Evolutionary conservation across 2,797 vertebrate species (phyloP).

Genomic region (Hydrocynus forskahlii): DNA sequence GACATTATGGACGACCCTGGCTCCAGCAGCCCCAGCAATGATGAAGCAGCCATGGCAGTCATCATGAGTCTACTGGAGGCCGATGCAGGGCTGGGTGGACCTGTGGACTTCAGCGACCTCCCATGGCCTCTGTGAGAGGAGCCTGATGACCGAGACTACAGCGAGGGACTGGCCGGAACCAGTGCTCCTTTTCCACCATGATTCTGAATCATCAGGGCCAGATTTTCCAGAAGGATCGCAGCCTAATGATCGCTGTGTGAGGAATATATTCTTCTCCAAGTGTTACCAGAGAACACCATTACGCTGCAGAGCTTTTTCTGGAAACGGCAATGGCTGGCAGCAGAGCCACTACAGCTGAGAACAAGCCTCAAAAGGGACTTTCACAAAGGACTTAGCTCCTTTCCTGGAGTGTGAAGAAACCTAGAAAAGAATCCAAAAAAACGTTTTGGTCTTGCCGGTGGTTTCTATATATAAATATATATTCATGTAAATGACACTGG

Average conservation of each 20-base stretch:
- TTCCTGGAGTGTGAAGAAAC: background rate
- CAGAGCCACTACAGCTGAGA: background rate
- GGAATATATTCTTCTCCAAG: background rate
- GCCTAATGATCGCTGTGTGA: background rate
- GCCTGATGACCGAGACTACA: background rate
- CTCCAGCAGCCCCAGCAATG: slow-evolving; percentile 90
- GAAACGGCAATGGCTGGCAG: background rate
- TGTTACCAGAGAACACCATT: background rate
- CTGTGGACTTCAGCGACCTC: slow-evolving; percentile 91
- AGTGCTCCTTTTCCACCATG: background rate
- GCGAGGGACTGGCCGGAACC: background rate
- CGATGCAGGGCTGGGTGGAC: slow-evolving; percentile 88
- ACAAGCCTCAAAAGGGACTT: background rate
- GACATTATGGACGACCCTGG: slow-evolving; percentile 90
- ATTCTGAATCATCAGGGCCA: background rate
- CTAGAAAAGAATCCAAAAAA: background rate
- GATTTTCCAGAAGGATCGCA: background rate
- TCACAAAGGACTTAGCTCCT: background rate
- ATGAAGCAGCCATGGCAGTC: slow-evolving; percentile 94
- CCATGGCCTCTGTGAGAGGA: slow-evolving; percentile 84
- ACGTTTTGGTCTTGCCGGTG: background rate
- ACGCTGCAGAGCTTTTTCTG: background rate
- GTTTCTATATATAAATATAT: slow-evolving; percentile 15
- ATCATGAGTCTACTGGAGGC: slow-evolving; percentile 97
- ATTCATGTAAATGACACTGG: slow-evolving; percentile 29